phyloP scores from a whole-genome alignment of 2,113 vertebrate genomes.

The Gallinago media region DNA sequence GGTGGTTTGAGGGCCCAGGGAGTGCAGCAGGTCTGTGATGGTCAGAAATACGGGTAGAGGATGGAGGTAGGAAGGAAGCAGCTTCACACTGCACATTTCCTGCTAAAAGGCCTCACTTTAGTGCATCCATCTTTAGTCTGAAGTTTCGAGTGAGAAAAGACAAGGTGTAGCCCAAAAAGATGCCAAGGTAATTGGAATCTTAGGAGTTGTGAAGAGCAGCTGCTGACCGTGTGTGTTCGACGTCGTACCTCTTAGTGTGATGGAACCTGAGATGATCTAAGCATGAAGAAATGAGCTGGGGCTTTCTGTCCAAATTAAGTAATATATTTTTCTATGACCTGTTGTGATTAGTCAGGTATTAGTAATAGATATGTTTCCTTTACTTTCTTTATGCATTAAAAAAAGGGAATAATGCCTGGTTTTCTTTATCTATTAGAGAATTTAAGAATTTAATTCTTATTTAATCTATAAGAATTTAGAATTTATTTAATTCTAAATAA shows the following conservation, averaged over 20 bases:
- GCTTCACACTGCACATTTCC: background rate
- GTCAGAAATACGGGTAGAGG: background rate
- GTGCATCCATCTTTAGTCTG: background rate
- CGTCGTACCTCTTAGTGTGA: background rate
- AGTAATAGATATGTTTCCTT: background rate
- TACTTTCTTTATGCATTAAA: background rate
- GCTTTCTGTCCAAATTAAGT: background rate
- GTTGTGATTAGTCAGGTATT: background rate
- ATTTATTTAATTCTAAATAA: too few species aligned
- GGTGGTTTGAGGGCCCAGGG: background rate
- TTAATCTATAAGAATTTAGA: too few species aligned
- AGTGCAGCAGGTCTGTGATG: background rate
- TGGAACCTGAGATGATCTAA: background rate
- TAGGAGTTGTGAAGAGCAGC: background rate
- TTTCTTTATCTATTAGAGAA: background rate
- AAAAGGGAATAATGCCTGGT: background rate
- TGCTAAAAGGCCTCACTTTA: background rate
- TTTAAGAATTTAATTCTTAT: too few species aligned
- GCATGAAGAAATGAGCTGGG: background rate
- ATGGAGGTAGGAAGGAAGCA: background rate
- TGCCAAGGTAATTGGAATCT: background rate
- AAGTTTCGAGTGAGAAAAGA: background rate
- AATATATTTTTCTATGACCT: background rate
- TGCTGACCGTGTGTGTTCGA: background rate
- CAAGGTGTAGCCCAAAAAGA: background rate